A percentile compares a stretch with the other conserved stretches of the same genome.
Conservation (phyloP, 2,888 invertebrate genomes). For the Orchesellides sinensis region DNA sequence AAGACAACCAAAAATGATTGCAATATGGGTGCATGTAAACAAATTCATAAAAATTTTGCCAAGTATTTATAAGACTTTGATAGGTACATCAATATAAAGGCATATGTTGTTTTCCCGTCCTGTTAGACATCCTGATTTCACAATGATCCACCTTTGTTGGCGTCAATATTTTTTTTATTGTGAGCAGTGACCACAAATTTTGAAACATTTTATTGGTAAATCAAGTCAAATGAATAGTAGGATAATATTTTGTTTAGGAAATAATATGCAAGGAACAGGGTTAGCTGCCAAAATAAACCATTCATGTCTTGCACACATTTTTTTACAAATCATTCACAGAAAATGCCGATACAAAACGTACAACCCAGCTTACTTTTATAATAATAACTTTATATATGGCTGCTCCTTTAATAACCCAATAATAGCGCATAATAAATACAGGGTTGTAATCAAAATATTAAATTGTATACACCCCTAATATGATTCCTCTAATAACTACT, state of each 20-base stretch:
- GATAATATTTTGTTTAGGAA: too few relatives aligned
- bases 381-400: too few relatives aligned
- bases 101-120: too few relatives aligned
- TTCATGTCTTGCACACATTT: not conserved
- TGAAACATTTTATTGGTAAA: not conserved
- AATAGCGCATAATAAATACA: not conserved
- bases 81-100: too few relatives aligned
- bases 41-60: too few relatives aligned
- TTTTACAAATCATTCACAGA: not conserved
- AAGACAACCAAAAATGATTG: too few relatives aligned
- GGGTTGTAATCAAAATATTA: not conserved
- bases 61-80: too few relatives aligned
- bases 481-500: not conserved
- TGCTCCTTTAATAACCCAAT: not conserved
- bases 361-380: too few relatives aligned
- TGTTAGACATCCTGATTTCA: not conserved
- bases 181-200: not conserved
- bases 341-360: too few relatives aligned
- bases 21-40: too few relatives aligned
- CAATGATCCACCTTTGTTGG: not conserved
- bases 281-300: slow-evolving; percentile 36
- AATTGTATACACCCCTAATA: not conserved
- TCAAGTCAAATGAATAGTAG: slow-evolving; percentile 22
- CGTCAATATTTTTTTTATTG: not conserved
- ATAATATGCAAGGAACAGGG: slow-evolving; percentile 33